A percentile compares a stretch with the other conserved stretches of the same genome.
phyloP scores from a whole-genome alignment of 1,140 invertebrate genomes.

The Drusus annulatus region DNA sequence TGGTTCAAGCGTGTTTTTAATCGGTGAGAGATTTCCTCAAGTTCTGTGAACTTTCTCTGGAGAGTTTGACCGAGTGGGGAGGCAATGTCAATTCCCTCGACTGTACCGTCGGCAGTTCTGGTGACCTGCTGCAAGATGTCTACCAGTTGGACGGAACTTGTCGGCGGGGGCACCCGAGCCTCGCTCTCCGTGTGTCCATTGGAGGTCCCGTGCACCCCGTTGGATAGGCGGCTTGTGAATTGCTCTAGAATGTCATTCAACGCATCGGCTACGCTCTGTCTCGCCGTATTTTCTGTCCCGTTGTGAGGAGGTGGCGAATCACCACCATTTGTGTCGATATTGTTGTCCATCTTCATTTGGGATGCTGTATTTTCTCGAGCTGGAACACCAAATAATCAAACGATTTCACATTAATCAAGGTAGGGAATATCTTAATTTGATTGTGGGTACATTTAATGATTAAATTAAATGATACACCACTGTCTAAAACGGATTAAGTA shows the following conservation, averaged over 20 bases:
- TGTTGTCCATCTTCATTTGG: slow-evolving; percentile 58
- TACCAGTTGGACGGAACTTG: slow-evolving; percentile 62
- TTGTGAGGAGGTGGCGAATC: slow-evolving; percentile 53
- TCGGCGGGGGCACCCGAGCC: slow-evolving; percentile 61
- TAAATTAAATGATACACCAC: too few species aligned
- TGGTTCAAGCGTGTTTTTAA: slow-evolving; percentile 69
- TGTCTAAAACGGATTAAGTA: too few species aligned
- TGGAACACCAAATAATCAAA: too few species aligned
- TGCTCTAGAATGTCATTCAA: slow-evolving; percentile 53
- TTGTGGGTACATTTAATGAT: too few species aligned
- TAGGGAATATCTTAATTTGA: too few species aligned
- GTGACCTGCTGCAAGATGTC: slow-evolving; percentile 67
- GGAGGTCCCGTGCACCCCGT: slow-evolving; percentile 34
- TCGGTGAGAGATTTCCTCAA: slow-evolving; percentile 70
- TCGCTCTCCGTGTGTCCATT: slow-evolving; percentile 28
- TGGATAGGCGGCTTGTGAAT: slow-evolving; percentile 50
- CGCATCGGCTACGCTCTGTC: slow-evolving; percentile 48
- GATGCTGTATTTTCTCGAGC: background rate
- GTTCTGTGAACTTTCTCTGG: slow-evolving; percentile 69
- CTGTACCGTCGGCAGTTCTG: slow-evolving; percentile 63
- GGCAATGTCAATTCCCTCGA: slow-evolving; percentile 69
- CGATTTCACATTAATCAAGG: too few species aligned
- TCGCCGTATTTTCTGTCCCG: slow-evolving; percentile 48
- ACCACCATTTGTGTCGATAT: slow-evolving; percentile 51
- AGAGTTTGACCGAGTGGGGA: slow-evolving; percentile 69